Evolutionary conservation across 2,888 invertebrate species (phyloP).

Genomic region (Laspeyria flexula): DNA sequence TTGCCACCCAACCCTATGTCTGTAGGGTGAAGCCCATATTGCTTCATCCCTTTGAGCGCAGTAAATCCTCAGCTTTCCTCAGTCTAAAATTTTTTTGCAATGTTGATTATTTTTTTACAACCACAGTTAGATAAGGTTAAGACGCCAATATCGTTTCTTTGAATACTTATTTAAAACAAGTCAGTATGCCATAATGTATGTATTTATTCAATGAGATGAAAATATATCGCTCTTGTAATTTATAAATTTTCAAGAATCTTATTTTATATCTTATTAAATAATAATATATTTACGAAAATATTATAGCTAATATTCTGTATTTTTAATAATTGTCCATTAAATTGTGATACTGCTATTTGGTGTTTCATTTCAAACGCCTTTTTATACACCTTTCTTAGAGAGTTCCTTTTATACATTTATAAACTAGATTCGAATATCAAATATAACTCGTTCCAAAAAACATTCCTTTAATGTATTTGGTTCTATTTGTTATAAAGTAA

Average conservation of each 20-base stretch:
- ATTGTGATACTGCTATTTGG: slow-evolving; percentile 72
- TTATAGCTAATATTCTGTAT: slow-evolving; percentile 49
- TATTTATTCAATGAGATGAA: slow-evolving; percentile 19
- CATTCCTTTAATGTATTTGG: too few relatives aligned
- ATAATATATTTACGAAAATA: slow-evolving; percentile 47
- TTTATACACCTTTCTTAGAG: not conserved
- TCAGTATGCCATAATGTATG: slow-evolving; percentile 33
- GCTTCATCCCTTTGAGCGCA: too few relatives aligned
- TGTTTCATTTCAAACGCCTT: slow-evolving; percentile 33
- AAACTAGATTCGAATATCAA: too few relatives aligned
- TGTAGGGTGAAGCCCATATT: too few relatives aligned
- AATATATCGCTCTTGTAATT: slow-evolving; percentile 41
- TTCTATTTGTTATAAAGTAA: too few relatives aligned
- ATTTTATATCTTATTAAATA: slow-evolving; percentile 39
- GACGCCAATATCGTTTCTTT: not conserved
- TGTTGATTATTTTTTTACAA: too few relatives aligned
- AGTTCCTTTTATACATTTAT: too few relatives aligned
- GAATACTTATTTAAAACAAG: slow-evolving; percentile 18
- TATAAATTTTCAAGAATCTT: slow-evolving; percentile 39
- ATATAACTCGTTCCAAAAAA: too few relatives aligned
- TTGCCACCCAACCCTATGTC: too few relatives aligned
- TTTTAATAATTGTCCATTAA: slow-evolving; percentile 79
- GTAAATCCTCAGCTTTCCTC: too few relatives aligned
- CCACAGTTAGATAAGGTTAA: too few relatives aligned
- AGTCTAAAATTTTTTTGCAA: too few relatives aligned